Base-by-base conservation (phyloP, 2,888 invertebrate species). In the Antitype chi region DNA sequence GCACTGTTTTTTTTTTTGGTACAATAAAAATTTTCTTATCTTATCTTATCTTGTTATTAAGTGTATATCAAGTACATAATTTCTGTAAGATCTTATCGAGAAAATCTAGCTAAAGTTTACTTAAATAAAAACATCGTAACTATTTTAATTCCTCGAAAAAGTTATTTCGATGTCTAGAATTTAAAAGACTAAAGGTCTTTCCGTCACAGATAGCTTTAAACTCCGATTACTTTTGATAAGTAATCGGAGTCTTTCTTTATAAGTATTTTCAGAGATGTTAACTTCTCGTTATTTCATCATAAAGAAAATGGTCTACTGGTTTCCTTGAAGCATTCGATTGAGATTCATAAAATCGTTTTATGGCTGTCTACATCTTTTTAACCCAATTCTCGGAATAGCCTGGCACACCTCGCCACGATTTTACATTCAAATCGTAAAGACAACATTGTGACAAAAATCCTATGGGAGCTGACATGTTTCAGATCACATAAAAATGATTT, bases 401-500 rank as follows among this genome's bases (percentile, higher is more conserved):
- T 88, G 87, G 87, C 85, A 79, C 89, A 90, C 88, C 88, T 91
- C 82, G 74, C 62, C 76, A 79, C 77, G 86, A 90, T 85, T 85
- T 85, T 76, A 85, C 43, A 84, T 87, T 82, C 77, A 81, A 70
- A 90, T 91, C 93, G 92, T 95, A 94, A 95, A 94, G 92, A 92
- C 92, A 92, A 95, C 93, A 94, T 93, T 95, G 95, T 95, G 92
- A 93, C 93, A 92, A 91, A 91, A 94, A 91, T 93, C 95, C 92
- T 92, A 93, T 92, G 94, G 93, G 93, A 94, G 76, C 80, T 74
- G 78, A 91, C 87, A 89, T 91, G 90, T 93, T 91, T 89, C 89
- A 92, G 93, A 93, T 93, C 93, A 92, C 94, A 95, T 88, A 95
- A 96, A 95, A 94, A 95, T 94, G 91, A 94, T 94, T 95, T 95